Conservation (phyloP, 1,140 invertebrate genomes). For the Tetranychus urticae region DNA sequence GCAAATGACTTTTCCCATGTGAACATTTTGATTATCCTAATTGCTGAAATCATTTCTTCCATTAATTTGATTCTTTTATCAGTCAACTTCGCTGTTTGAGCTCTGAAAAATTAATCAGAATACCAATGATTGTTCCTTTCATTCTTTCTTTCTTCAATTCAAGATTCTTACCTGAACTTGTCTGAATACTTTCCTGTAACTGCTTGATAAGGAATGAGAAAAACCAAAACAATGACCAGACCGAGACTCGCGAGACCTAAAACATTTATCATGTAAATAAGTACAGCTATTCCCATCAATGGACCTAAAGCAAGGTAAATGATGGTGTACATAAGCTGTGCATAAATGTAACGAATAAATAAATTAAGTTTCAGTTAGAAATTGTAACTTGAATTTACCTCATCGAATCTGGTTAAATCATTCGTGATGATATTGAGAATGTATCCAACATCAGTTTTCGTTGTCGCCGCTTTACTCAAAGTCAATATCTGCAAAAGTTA, state of each 20-base stretch:
- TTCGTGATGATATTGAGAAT: slow-evolving; percentile 79
- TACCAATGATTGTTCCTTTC: not conserved
- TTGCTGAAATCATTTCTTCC: slow-evolving; percentile 72
- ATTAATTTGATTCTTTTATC: slow-evolving; percentile 61
- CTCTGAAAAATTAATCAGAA: not conserved
- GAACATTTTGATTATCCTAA: slow-evolving; percentile 55
- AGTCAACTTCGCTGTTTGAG: slow-evolving; percentile 41
- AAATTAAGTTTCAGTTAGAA: too few species aligned
- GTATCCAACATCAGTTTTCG: slow-evolving; percentile 54
- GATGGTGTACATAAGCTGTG: not conserved
- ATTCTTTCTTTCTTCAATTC: too few species aligned
- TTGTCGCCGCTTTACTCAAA: slow-evolving; percentile 34
- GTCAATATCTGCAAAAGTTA: slow-evolving; percentile 13
- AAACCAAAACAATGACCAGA: slow-evolving; percentile 3
- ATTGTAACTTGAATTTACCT: not conserved
- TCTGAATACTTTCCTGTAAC: not conserved
- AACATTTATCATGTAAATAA: slow-evolving; percentile 7
- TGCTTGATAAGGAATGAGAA: slow-evolving; percentile 1
- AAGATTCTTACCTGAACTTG: not conserved
- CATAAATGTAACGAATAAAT: too few species aligned
- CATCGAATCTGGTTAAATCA: slow-evolving; percentile 25
- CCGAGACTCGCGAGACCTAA: slow-evolving; percentile 1
- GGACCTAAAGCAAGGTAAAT: slow-evolving; percentile 1
- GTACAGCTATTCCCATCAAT: slow-evolving; percentile 5
- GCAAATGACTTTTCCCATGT: slow-evolving; percentile 58